Conservation (phyloP, 2,888 invertebrate genomes). For the Epistrophe eligans region DNA sequence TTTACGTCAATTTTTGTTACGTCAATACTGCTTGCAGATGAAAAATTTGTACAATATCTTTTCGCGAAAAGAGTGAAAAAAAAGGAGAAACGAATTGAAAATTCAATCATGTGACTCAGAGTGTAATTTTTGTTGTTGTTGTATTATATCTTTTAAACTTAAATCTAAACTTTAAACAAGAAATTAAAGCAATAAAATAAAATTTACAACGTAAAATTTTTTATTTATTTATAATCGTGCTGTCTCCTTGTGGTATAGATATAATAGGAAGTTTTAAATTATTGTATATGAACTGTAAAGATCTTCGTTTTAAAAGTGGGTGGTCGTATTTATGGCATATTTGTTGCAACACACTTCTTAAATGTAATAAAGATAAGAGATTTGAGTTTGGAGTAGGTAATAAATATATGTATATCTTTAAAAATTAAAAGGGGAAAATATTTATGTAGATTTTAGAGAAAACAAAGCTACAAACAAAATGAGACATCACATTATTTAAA, state of each 20-base stretch:
- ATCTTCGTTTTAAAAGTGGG: background rate
- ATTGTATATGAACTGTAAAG: background rate
- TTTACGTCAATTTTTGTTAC: too few species aligned
- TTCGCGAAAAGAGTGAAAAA: too few species aligned
- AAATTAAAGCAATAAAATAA: conserved; percentile 42
- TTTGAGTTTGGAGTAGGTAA: background rate
- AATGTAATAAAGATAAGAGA: background rate
- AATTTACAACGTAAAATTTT: conserved; percentile 43
- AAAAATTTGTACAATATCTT: too few species aligned
- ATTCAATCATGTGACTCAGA: background rate
- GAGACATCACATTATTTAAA: too few species aligned
- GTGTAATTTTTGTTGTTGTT: background rate
- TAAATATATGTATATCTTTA: too few species aligned
- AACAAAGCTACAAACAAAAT: too few species aligned
- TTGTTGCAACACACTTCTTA: background rate
- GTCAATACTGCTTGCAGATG: too few species aligned
- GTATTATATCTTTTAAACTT: background rate
- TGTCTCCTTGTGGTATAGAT: background rate
- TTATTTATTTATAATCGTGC: conserved; percentile 52
- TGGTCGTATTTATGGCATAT: background rate
- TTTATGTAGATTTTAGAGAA: too few species aligned
- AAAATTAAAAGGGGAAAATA: too few species aligned
- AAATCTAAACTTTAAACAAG: too few species aligned
- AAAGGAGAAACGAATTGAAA: too few species aligned
- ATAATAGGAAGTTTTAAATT: background rate